Evolutionary conservation across 2,888 invertebrate species (phyloP), one percentile per base, ranked within the genome.

Genomic region (Drosophila melanosoma): DNA sequence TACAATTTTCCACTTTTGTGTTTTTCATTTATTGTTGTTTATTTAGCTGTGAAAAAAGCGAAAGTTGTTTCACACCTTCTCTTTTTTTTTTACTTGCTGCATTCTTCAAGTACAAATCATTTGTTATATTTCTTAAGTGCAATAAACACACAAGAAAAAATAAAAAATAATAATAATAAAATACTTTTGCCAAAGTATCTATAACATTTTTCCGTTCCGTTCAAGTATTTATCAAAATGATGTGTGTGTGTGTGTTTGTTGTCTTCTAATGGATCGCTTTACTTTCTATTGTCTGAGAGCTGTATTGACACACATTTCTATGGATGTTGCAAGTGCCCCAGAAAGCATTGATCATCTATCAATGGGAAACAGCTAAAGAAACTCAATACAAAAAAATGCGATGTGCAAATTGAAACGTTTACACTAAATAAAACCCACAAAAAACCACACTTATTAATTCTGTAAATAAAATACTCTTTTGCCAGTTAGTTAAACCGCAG

Each of bases 11-110:
- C 36, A 61, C 69, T 66, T 60, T 85, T 75, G 73, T 76, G 83
- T 79, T 69, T 60, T 65, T 63, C 62, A 48, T 63, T 76, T 83
- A 83, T 85, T 80, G 78, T 71, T 87, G 80, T 81, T 88, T 83
- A 76, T 71, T 88, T 88, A 67, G 80, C 87, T 87, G 89, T 89
- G 82, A 84, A 86, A 78, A 86, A 86, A 86, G 63, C 80, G 85
- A 86, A 86, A 86, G 85, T 86, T 67, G 71, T 82, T 86, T 89
- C 89, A 82, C 85, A 86, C 85, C 89, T 84, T 54, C 7, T 5
- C 15, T 12, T 52, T 20, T 33, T 33, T 23, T 52, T 15, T 15
- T 23, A 5, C 26, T 56, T 1, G 35, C n/a, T 56, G 35, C 35
- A 54, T 54, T 45, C n/a, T 23, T 53, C 29, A 48, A 48, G 26